phyloP scores from a whole-genome alignment of 2,888 invertebrate species.

The Caenorhabditis zanzibari region DNA sequence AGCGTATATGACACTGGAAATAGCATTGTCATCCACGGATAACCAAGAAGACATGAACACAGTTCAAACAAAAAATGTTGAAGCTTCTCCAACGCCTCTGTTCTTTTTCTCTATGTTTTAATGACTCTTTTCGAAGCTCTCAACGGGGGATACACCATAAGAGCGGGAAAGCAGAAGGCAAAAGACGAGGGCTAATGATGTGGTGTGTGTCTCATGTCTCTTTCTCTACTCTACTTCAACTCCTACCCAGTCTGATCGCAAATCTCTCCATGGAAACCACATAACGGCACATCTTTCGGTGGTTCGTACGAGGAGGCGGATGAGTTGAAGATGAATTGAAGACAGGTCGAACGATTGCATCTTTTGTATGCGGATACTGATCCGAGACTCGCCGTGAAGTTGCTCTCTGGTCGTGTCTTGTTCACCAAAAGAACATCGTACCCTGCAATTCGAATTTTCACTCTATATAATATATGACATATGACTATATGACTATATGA shows the following conservation, averaged over 20 bases:
- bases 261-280: slow-evolving; percentile 79
- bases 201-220: slow-evolving; percentile 3
- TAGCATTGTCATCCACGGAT: neutral
- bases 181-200: slow-evolving; percentile 44
- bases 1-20: slow-evolving; percentile 66
- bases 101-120: slow-evolving; percentile 8
- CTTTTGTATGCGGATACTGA: slow-evolving; percentile 16
- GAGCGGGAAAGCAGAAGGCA: slow-evolving; percentile 3
- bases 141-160: neutral
- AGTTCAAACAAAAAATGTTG: neutral
- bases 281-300: slow-evolving; percentile 74
- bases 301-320: slow-evolving; percentile 10
- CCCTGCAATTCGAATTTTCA: slow-evolving; percentile 5
- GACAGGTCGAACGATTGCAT: slow-evolving; percentile 31
- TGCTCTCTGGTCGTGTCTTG: neutral
- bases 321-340: slow-evolving; percentile 27
- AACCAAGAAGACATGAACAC: neutral
- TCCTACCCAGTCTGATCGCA: slow-evolving; percentile 80
- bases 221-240: neutral
- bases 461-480: too few relatives aligned
- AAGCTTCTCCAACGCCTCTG: neutral
- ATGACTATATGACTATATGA: too few relatives aligned
- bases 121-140: neutral
- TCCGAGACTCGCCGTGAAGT: slow-evolving; percentile 15
- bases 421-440: slow-evolving; percentile 35